Conservation (phyloP, 2,888 invertebrate species). For the Leptopilina syphax region DNA sequence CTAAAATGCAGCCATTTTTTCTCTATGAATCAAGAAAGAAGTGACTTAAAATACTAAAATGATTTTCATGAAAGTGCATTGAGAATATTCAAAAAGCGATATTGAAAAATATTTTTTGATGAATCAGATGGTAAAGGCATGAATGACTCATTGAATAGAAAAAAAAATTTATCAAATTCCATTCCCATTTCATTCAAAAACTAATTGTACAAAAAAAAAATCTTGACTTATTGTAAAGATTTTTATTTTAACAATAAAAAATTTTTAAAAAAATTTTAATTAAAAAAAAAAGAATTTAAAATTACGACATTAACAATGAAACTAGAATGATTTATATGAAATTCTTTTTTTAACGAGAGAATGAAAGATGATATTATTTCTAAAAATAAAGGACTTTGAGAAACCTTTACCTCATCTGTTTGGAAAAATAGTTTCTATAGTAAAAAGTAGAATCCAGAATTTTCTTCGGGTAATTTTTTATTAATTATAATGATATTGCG, state of each 20-base stretch:
- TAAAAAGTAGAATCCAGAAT: constrained; percentile 35
- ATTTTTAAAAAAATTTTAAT: too few species aligned
- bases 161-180: too few species aligned
- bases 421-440: constrained; percentile 22
- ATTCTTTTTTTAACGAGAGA: background rate
- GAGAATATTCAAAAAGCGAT: background rate
- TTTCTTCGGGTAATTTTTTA: constrained; percentile 18
- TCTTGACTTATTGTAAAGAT: too few species aligned
- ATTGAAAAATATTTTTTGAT: background rate
- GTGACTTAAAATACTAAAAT: background rate
- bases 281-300: too few species aligned
- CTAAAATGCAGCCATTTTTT: background rate
- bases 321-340: background rate
- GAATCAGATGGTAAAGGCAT: constrained; percentile 7
- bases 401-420: constrained; percentile 40
- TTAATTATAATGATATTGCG: background rate
- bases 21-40: background rate
- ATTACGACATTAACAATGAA: too few species aligned
- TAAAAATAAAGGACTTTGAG: constrained; percentile 13
- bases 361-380: constrained; percentile 4
- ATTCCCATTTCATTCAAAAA: too few species aligned
- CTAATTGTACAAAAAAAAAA: too few species aligned
- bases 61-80: background rate
- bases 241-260: too few species aligned
- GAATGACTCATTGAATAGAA: too few species aligned